Percentiles rank a stretch among this genome's conserved stretches.
Conservation (phyloP, 1,140 invertebrate genomes). For the Asbolus verrucosus region DNA sequence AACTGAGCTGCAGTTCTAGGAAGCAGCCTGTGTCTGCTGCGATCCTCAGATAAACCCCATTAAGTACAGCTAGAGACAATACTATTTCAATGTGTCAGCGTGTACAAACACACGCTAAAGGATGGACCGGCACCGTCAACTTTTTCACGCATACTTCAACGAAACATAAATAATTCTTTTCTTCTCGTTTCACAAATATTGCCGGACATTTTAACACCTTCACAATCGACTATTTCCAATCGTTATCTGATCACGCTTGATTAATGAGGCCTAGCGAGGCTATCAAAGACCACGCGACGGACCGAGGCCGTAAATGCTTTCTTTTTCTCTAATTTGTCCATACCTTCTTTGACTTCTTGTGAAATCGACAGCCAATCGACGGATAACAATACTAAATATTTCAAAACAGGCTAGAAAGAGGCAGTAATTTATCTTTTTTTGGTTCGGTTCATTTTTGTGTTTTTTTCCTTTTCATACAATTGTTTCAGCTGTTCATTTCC, state of each 20-base stretch:
- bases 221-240: conserved; percentile 11
- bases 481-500: no score
- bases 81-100: conserved; percentile 65
- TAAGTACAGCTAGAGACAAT: conserved; percentile 65
- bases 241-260: conserved; percentile 20
- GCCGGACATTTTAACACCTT: conserved; percentile 12
- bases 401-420: no score
- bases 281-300: not conserved
- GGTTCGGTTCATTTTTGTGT: no score
- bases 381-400: no score
- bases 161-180: not conserved
- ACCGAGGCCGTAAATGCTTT: not conserved
- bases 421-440: no score
- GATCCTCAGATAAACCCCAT: conserved; percentile 65
- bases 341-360: not conserved
- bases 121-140: conserved; percentile 8
- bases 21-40: conserved; percentile 62
- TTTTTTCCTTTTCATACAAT: no score
- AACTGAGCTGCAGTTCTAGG: conserved; percentile 64
- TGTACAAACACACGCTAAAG: conserved; percentile 45
- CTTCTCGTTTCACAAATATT: conserved; percentile 1
- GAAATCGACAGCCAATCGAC: not conserved
- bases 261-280: not conserved
- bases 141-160: conserved; percentile 4
- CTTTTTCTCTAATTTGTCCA: not conserved